Evolutionary conservation across 2,113 vertebrate genomes (phyloP).

Genomic region (Pedetes capensis): DNA sequence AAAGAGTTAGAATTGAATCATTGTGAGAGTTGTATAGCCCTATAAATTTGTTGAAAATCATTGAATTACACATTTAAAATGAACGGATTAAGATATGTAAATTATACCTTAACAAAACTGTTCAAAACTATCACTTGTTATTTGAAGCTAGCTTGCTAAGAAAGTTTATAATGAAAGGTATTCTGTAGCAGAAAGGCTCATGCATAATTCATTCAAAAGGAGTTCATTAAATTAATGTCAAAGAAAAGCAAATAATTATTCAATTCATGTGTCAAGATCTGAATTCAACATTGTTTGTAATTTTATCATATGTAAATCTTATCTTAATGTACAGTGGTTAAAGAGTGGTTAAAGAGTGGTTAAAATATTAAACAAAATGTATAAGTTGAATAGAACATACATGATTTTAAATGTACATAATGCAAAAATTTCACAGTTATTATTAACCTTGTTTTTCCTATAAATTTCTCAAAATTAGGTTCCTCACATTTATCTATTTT

Average conservation of each 20-base stretch:
- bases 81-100: slow-evolving; percentile 44
- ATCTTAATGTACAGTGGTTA: too few species aligned
- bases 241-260: slow-evolving; percentile 38
- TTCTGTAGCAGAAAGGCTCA: not conserved
- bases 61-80: not conserved
- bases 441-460: not conserved
- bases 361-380: not conserved
- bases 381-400: not conserved
- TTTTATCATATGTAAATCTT: not conserved
- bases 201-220: slow-evolving; percentile 15
- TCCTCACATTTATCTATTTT: not conserved
- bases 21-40: not conserved
- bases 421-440: not conserved
- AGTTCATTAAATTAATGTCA: slow-evolving; percentile 46
- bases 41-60: slow-evolving; percentile 9
- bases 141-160: not conserved
- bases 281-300: not conserved
- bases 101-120: slow-evolving; percentile 27
- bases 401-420: not conserved
- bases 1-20: not conserved
- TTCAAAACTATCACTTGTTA: slow-evolving; percentile 33
- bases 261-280: not conserved
- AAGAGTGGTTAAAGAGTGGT: not conserved
- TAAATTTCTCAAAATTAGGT: not conserved
- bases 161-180: slow-evolving; percentile 38